Percentiles rank a stretch among this genome's conserved stretches.
These are phyloP conservation scores for Lycophotia porphyrea DNA, from an alignment of 2,888 invertebrate genomes.

Conservation along the genomic window DNA sequence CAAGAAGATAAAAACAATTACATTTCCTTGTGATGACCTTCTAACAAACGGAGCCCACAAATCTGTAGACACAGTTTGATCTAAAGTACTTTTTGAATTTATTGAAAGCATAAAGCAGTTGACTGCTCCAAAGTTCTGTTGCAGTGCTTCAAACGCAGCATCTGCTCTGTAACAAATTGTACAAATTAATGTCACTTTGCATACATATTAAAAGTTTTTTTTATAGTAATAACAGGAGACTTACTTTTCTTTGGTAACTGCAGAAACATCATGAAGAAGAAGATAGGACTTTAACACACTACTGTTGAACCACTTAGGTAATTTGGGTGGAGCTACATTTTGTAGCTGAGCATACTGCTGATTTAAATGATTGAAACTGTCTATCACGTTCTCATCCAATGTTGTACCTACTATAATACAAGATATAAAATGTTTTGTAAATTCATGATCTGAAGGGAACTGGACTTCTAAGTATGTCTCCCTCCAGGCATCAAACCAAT, in stretches of 20 bases:
- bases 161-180: constrained; percentile 92
- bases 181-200: neutral
- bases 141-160: constrained; percentile 95
- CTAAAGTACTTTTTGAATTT: constrained; percentile 93
- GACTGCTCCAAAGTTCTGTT: constrained; percentile 95
- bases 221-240: constrained; percentile 63
- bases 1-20: constrained; percentile 72
- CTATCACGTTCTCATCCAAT: constrained; percentile 94
- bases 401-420: constrained; percentile 95
- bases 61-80: constrained; percentile 92
- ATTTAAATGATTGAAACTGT: constrained; percentile 94
- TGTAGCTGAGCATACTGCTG: constrained; percentile 95
- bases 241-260: constrained; percentile 94
- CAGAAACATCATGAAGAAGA: constrained; percentile 95
- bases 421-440: constrained; percentile 96
- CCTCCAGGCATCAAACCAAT: constrained; percentile 99
- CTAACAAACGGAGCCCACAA: constrained; percentile 96
- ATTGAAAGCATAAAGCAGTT: constrained; percentile 97
- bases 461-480: constrained; percentile 97
- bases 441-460: constrained; percentile 98
- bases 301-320: constrained; percentile 95
- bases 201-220: neutral
- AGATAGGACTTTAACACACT: constrained; percentile 97
- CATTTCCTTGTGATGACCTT: constrained; percentile 88
- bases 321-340: constrained; percentile 93